Conservation (phyloP, 2,797 vertebrate species). For the Scolopax rusticola region DNA sequence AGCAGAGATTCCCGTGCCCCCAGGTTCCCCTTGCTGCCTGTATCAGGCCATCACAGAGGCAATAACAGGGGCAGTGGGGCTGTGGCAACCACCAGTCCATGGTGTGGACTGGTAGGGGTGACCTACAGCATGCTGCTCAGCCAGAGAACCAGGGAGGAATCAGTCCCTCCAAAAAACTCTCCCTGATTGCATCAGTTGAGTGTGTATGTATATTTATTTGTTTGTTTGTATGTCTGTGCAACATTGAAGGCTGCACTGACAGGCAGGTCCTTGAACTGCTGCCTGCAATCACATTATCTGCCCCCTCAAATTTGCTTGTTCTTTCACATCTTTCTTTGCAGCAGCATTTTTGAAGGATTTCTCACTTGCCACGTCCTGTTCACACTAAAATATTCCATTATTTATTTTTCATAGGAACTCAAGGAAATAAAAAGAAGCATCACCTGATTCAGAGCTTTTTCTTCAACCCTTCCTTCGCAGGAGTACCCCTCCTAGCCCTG, state of each 20-base stretch:
- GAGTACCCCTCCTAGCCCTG: accelerated
- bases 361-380: neutral
- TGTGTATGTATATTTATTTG: too few species aligned
- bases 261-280: neutral
- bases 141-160: neutral
- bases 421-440: accelerated
- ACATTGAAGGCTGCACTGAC: neutral
- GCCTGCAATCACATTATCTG: neutral
- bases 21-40: neutral
- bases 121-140: neutral
- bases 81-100: neutral
- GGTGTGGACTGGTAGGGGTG: neutral
- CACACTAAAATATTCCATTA: neutral
- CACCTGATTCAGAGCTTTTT: accelerated
- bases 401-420: neutral
- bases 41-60: accelerated
- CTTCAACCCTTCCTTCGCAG: neutral
- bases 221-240: neutral
- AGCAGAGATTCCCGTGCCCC: accelerated
- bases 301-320: neutral
- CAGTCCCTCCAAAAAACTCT: neutral
- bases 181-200: neutral
- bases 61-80: neutral
- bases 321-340: neutral
- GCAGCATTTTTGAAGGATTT: neutral